These are phyloP conservation scores for Sminthopsis crassicaudata DNA, from an alignment of 2,113 vertebrate species.

Conservation along the genomic window DNA sequence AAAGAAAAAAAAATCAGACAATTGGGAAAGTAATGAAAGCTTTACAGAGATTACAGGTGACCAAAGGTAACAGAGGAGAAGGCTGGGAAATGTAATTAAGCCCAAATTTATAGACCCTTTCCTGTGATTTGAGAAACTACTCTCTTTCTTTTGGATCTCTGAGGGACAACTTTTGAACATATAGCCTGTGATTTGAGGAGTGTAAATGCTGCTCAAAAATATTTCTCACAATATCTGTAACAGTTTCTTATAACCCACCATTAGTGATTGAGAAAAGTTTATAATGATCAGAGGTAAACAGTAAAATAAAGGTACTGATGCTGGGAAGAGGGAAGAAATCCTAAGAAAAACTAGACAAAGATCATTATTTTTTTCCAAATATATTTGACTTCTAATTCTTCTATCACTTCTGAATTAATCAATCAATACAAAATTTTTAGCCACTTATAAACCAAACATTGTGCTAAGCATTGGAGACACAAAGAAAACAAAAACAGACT, in stretches of 20 bases:
- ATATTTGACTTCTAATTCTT: not conserved
- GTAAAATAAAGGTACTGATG: not conserved
- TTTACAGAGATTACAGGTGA: constrained; percentile 54
- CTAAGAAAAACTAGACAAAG: not conserved
- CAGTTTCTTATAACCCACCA: fast-evolving
- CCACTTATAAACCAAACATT: not conserved
- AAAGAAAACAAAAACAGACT: not conserved
- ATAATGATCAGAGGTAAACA: not conserved
- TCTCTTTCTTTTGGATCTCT: not conserved
- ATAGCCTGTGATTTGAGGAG: not conserved
- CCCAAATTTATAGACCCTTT: not conserved
- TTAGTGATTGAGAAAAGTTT: not conserved
- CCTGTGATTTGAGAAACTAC: not conserved
- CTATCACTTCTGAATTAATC: not conserved
- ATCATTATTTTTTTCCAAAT: not conserved
- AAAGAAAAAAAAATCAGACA: constrained; percentile 31
- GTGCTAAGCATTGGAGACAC: not conserved
- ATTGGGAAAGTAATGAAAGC: constrained; percentile 48
- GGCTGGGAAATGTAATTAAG: not conserved
- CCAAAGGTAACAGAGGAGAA: constrained; percentile 21
- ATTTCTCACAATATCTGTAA: not conserved
- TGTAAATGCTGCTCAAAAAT: not conserved
- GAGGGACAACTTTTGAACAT: no score
- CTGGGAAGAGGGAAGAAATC: not conserved
- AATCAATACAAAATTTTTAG: not conserved